Evolutionary conservation across 2,888 invertebrate genomes (phyloP).

Genomic region (Tholera decimalis): DNA sequence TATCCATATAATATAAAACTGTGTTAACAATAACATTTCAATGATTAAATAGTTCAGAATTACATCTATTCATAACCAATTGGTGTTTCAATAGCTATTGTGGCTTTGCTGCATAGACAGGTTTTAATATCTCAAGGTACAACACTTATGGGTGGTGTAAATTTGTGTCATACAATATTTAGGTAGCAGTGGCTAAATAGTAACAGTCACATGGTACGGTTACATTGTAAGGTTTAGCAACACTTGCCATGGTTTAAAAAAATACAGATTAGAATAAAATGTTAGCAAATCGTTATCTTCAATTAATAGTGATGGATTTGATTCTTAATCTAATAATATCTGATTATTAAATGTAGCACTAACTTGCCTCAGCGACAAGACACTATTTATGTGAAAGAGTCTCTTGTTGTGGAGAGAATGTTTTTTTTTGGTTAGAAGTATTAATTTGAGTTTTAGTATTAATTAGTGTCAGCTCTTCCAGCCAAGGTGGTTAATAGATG

Average conservation of each 20-base stretch:
- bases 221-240: no score
- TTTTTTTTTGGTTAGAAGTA: background rate
- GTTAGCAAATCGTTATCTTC: background rate
- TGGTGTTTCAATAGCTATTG: constrained; percentile 24
- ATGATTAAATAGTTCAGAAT: constrained; percentile 15
- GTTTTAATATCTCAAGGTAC: no score
- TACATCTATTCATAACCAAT: constrained; percentile 42
- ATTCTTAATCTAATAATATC: constrained; percentile 23
- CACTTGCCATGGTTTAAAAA: no score
- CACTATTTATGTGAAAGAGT: no score
- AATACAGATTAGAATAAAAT: background rate
- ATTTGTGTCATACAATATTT: no score
- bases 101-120: background rate
- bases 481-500: no score
- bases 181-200: no score
- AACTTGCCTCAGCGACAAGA: constrained; percentile 16
- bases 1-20: constrained; percentile 5
- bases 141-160: background rate
- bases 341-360: constrained; percentile 6
- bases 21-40: background rate
- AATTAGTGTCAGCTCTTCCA: no score
- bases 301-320: background rate
- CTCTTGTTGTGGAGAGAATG: background rate
- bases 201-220: no score
- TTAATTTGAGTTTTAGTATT: no score